Conservation (phyloP, 2,797 vertebrate species). For the Etheostoma nigrum region DNA sequence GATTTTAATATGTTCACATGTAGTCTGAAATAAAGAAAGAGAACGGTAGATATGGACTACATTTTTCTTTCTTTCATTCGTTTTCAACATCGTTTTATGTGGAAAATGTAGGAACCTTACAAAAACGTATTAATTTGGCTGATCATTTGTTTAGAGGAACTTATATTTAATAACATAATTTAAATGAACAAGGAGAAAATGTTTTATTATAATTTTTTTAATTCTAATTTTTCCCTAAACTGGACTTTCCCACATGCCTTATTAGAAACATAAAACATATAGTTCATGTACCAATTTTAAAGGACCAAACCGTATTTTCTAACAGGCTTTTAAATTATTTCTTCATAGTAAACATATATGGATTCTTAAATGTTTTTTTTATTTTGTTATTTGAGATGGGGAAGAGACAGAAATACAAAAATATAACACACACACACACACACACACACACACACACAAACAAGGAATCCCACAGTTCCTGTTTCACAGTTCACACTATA, state of each 20-base stretch:
- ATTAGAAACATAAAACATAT: constrained; percentile 11
- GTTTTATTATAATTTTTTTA: not conserved
- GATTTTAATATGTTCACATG: constrained; percentile 99
- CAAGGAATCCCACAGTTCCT: constrained; percentile 10
- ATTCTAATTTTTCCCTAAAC: not conserved
- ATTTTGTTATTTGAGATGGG: constrained; percentile 31
- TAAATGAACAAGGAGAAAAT: not conserved
- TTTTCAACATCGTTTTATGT: not conserved
- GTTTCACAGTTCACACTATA: constrained; percentile 22
- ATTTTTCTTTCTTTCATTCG: constrained; percentile 46
- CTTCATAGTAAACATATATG: not conserved
- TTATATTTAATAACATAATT: not conserved
- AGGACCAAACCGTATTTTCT: not conserved
- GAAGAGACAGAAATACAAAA: not conserved
- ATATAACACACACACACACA: constrained; percentile 2
- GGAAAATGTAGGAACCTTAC: not conserved
- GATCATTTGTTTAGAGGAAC: not conserved
- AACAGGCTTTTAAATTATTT: too few relatives aligned
- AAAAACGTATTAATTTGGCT: not conserved
- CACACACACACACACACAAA: constrained; percentile 8
- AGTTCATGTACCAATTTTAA: constrained; percentile 15
- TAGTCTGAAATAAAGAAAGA: constrained; percentile 95
- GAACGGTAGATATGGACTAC: constrained; percentile 48
- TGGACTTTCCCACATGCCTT: not conserved
- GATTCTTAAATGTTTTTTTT: not conserved